Evolutionary conservation across 2,888 invertebrate genomes (phyloP).

Genomic region (Caenorhabditis sp.): DNA sequence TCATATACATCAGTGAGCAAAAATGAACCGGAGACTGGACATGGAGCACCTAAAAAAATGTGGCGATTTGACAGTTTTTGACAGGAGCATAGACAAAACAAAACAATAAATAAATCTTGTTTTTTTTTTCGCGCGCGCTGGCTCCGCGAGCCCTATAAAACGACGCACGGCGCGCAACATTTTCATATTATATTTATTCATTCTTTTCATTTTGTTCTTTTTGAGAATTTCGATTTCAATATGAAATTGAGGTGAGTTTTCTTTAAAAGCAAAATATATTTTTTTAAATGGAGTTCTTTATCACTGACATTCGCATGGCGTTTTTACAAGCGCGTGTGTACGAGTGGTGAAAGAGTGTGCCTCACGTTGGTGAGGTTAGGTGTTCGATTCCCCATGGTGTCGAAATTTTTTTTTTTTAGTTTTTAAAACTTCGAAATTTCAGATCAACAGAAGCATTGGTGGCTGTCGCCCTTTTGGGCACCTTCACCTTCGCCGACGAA

Average conservation of each 20-base stretch:
- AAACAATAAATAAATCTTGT: not conserved
- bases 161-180: not conserved
- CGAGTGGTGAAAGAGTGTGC: too few species aligned
- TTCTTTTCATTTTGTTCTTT: not conserved
- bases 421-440: too few species aligned
- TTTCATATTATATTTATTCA: not conserved
- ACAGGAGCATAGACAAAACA: not conserved
- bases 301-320: too few species aligned
- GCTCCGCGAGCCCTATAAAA: not conserved
- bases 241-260: not conserved
- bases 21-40: too few species aligned
- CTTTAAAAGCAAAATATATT: too few species aligned
- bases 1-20: too few species aligned
- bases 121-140: not conserved
- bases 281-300: not conserved
- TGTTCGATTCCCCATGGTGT: too few species aligned
- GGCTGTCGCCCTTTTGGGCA: constrained; percentile 24
- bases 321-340: too few species aligned
- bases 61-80: not conserved
- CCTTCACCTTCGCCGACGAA: constrained; percentile 20
- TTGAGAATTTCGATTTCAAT: constrained; percentile 1
- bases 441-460: constrained; percentile 14
- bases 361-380: too few species aligned
- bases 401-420: too few species aligned
- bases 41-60: too few species aligned